Evolutionary conservation across 2,888 invertebrate genomes (phyloP), one percentile per base, ranked within the genome.

Genomic region (Drosophila prolongata): DNA sequence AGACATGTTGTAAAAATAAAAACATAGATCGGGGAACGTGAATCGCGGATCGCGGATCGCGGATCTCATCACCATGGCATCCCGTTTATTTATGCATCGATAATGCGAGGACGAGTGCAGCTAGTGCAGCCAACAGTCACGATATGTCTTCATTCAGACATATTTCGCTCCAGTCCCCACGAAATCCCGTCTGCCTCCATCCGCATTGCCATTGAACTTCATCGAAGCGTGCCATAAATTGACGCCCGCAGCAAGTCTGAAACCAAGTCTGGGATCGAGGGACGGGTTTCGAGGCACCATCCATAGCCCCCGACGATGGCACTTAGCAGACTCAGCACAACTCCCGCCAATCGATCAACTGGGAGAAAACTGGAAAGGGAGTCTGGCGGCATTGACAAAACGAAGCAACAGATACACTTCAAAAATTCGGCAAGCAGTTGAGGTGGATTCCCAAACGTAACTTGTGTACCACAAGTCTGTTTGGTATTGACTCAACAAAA

Each of bases 201-300:
- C 34, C 16, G 8, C 19, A 24, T 83, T 84, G 74, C 80, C 84
- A 83, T 81, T 87, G 82, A 83, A 83, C 86, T 87, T 77, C 73
- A 77, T 83, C 77, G 87, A 78, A 86, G 87, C 87, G 87, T 87
- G 87, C 87, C 86, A 83, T 86, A 89, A 89, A 89, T 88, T 89
- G 78, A 86, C 79, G 76, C 80, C 78, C 65, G 61, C 19, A 38
- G 80, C 75, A 77, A 70, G 60, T 60, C 70, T 55, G 44, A 44
- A 38, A n/a, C 61, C n/a, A 35, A 19, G 57, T 30, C 34, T 35
- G 53, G 43, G 30, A 16, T 3, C 6, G 24, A 14, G 24, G 35
- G 11, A 47, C 1, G 8, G 42, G 16, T 42, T 42, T 9, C 30
- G 55, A n/a, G 24, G 19, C 4, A 14, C 13, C 27, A 11, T 46